Percentiles rank a stretch among this genome's conserved stretches.
Conservation (phyloP, 2,113 vertebrate genomes). For the Psilopsiagon aurifrons region DNA sequence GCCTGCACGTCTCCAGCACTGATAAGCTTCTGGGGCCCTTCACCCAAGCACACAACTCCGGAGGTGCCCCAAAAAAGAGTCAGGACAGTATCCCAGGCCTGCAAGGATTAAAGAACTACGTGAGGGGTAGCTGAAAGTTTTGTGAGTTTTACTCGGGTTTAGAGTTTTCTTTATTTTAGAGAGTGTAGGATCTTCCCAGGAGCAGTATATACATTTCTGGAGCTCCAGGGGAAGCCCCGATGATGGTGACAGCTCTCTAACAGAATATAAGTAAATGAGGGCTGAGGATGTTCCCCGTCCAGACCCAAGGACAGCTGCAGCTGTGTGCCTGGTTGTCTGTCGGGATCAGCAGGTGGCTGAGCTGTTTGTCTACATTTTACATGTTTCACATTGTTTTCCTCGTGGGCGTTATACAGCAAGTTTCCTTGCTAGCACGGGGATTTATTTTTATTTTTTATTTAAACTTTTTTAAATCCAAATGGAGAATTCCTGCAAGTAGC, state of each 20-base stretch:
- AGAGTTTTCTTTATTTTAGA: not conserved
- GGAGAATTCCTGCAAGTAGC: not conserved
- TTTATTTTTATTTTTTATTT: no score
- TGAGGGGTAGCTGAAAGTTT: not conserved
- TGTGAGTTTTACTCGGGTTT: not conserved
- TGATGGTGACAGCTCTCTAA: not conserved
- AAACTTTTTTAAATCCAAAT: not conserved
- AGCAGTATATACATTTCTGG: not conserved
- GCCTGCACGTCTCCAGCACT: accelerated
- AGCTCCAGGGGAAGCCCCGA: not conserved
- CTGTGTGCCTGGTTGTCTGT: not conserved
- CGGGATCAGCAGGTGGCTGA: slow-evolving; percentile 21
- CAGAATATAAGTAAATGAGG: not conserved
- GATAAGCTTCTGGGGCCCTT: not conserved
- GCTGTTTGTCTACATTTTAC: not conserved
- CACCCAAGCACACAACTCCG: accelerated
- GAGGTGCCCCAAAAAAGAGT: not conserved
- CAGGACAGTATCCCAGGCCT: not conserved
- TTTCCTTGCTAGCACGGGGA: not conserved
- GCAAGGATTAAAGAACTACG: not conserved
- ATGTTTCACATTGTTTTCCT: not conserved
- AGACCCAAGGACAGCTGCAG: not conserved
- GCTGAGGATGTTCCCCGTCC: not conserved
- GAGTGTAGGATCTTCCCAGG: not conserved
- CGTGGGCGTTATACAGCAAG: not conserved